Evolutionary conservation across 35 echinoderm and acorn worm species (phyloP).

Genomic region (Eucidaris tribuloides): DNA sequence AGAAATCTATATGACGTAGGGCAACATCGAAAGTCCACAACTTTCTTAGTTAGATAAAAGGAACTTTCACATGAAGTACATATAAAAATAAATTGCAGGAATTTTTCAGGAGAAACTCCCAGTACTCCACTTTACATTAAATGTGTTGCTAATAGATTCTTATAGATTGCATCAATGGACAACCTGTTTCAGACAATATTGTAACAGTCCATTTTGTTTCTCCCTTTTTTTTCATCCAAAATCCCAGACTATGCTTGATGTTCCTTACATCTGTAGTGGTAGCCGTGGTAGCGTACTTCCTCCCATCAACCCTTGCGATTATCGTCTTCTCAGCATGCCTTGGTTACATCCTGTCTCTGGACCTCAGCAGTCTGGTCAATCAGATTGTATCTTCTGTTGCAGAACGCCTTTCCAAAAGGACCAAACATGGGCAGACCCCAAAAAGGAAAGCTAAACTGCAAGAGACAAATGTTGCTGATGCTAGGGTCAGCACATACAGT

Average conservation of each 20-base stretch:
- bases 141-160: too few species aligned
- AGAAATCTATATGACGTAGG: too few species aligned
- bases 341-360: constrained; percentile 76
- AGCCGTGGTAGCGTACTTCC: constrained; percentile 50
- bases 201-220: background rate
- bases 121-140: too few species aligned
- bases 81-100: too few species aligned
- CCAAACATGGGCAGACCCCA: constrained; percentile 31
- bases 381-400: constrained; percentile 36
- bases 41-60: too few species aligned
- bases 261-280: constrained; percentile 40
- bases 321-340: constrained; percentile 54
- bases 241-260: constrained; percentile 71
- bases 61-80: too few species aligned
- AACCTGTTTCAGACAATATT: too few species aligned
- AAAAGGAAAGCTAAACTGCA: constrained; percentile 2
- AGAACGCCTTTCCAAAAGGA: background rate
- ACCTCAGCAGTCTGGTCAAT: constrained; percentile 56
- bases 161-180: too few species aligned
- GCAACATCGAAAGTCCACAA: too few species aligned
- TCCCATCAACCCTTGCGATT: constrained; percentile 42
- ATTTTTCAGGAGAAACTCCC: too few species aligned
- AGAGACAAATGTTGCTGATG: background rate
- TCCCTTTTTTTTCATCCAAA: background rate
- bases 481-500: background rate